phyloP scores from a whole-genome alignment of 2,888 invertebrate species.

The Neoaliturus tenellus region DNA sequence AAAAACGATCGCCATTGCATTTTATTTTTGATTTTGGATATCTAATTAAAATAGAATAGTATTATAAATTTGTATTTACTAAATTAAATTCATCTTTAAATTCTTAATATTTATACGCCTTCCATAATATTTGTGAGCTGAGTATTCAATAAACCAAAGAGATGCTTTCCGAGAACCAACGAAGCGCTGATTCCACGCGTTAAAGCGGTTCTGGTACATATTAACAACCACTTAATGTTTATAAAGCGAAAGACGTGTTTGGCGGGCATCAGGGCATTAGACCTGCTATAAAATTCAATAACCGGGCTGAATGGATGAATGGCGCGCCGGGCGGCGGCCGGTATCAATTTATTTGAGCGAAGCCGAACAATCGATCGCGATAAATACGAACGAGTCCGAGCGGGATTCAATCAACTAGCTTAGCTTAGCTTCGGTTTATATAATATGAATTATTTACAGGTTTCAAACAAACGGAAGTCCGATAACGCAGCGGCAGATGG shows the following conservation, averaged over 20 bases:
- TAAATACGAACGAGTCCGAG: slow-evolving; percentile 20
- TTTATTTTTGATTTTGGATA: no score
- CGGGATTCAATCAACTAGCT: slow-evolving; percentile 22
- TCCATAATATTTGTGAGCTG: no score
- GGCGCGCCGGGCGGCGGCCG: slow-evolving; percentile 1
- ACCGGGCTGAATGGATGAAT: slow-evolving; percentile 19
- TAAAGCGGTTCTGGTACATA: not conserved
- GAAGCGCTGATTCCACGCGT: not conserved
- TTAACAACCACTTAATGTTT: not conserved
- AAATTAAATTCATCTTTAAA: no score
- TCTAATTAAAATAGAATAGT: no score
- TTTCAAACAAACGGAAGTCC: not conserved
- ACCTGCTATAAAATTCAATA: slow-evolving; percentile 35
- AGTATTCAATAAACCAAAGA: no score
- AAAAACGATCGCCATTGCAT: no score
- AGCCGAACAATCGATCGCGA: slow-evolving; percentile 13
- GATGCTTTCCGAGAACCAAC: no score
- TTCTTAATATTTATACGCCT: no score
- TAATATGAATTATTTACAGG: slow-evolving; percentile 41
- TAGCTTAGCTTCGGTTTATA: slow-evolving; percentile 21
- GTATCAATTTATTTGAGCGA: slow-evolving; percentile 23
- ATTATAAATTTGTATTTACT: no score
- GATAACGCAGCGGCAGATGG: not conserved
- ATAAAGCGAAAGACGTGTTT: not conserved
- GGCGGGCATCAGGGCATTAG: slow-evolving; percentile 27